These are phyloP conservation scores for Molorchus minor DNA, from an alignment of 2,888 invertebrate genomes.

Conservation along the genomic window DNA sequence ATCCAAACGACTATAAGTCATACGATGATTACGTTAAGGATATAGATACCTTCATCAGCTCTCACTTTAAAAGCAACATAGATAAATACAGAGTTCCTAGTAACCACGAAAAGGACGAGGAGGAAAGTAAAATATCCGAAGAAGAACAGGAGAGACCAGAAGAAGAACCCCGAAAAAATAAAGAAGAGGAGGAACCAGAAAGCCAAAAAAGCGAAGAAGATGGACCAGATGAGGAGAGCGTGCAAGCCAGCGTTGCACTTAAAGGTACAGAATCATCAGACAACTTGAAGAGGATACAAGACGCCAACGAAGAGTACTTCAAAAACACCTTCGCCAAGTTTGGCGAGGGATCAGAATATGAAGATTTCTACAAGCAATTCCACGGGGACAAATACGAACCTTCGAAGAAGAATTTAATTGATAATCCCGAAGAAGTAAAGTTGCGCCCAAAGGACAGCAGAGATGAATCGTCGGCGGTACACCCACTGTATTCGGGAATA, in stretches of 20 bases:
- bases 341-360: constrained; percentile 34
- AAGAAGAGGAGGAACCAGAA: constrained; percentile 4
- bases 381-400: constrained; percentile 27
- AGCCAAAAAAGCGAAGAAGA: constrained; percentile 22
- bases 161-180: background rate
- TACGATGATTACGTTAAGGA: constrained; percentile 31
- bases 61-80: constrained; percentile 33
- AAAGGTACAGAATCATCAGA: constrained; percentile 1
- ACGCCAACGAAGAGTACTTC: constrained; percentile 33
- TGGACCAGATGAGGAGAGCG: background rate
- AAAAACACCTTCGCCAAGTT: constrained; percentile 34
- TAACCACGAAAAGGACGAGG: constrained; percentile 25
- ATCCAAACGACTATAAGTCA: constrained; percentile 28
- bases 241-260: background rate
- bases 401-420: constrained; percentile 29
- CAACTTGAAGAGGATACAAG: constrained; percentile 17
- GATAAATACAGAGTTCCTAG: constrained; percentile 29
- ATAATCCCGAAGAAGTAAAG: constrained; percentile 22
- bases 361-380: constrained; percentile 33
- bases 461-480: constrained; percentile 31
- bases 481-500: constrained; percentile 52
- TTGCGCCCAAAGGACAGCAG: constrained; percentile 22
- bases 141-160: constrained; percentile 14
- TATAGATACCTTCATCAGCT: constrained; percentile 35
- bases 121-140: constrained; percentile 15